Conservation (phyloP, 2,888 invertebrate species). For the Griposia aprilina region DNA sequence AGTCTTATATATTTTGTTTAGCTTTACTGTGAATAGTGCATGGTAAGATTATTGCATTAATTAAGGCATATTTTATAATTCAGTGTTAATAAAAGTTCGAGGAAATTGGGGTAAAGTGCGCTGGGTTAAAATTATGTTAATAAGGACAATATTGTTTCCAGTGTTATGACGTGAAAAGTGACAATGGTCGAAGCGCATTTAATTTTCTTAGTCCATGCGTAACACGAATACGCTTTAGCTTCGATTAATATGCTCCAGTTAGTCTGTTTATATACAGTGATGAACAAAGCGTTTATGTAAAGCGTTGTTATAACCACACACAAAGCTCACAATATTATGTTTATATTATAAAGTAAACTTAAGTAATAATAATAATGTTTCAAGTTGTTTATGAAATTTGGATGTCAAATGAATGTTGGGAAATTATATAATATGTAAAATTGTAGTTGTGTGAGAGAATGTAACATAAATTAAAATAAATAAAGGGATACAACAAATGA, state of each 20-base stretch:
- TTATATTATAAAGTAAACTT: constrained; percentile 61
- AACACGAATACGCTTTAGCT: constrained; percentile 61
- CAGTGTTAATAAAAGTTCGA: not conserved
- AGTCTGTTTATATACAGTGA: constrained; percentile 68
- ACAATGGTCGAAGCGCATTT: constrained; percentile 40
- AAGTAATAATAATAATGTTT: constrained; percentile 46
- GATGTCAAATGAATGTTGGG: constrained; percentile 58
- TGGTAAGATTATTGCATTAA: not conserved
- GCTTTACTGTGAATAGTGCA: constrained; percentile 9
- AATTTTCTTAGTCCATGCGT: constrained; percentile 58
- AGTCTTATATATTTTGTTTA: constrained; percentile 7
- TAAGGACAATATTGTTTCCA: not conserved
- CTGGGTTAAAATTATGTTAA: constrained; percentile 5
- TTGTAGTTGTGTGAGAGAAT: constrained; percentile 37
- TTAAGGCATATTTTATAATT: not conserved
- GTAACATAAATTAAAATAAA: constrained; percentile 41
- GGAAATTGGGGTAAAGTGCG: constrained; percentile 6
- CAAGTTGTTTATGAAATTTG: constrained; percentile 44
- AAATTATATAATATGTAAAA: constrained; percentile 26
- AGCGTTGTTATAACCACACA: constrained; percentile 82
- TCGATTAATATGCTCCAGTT: constrained; percentile 65
- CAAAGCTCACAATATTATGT: constrained; percentile 77
- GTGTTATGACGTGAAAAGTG: constrained; percentile 24
- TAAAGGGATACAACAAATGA: constrained; percentile 41
- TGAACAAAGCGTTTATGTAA: constrained; percentile 60